Evolutionary conservation across 2,797 vertebrate species (phyloP), one percentile per base, ranked within the genome.

Genomic region (Artibeus jamaicensis): DNA sequence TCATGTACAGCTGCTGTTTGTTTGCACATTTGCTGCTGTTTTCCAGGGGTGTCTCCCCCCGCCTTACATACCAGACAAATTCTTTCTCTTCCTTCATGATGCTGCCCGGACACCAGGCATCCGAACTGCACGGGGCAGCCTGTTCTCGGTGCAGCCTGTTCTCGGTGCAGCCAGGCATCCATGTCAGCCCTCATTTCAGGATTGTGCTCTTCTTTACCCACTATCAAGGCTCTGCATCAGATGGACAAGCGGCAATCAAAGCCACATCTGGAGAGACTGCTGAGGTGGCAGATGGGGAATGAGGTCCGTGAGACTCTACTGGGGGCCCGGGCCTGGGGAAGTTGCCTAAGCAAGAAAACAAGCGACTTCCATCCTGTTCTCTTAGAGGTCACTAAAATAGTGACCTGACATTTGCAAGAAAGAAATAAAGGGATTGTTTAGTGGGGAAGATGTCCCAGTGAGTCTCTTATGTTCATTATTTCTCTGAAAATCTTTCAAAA

Each of bases 111-210:
- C 5, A 70, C n/a, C 50, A 53, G 42, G 7, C 26, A 22, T 44
- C 21, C 18, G 9, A 29, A 29, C n/a, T 26, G 9, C 21, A 18
- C 0, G 32, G 57, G 34, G 44, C n/a, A n/a, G n/a, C n/a, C n/a
- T n/a, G n/a, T n/a, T n/a, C n/a, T n/a, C n/a, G n/a, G n/a, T n/a
- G n/a, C 0, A 1, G 24, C 46, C 67, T 73, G 2, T n/a, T 76
- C 21, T 15, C 26, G 2, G 11, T 37, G 14, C 16, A 3, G 2
- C 0, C 0, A 4, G 50, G 26, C 14, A 2, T 32, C 18, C 39
- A 3, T 5, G 44, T 2, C 48, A 37, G 32, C 14, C 11, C 26
- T 50, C 3, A 57, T 24, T 55, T 39, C 57, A 76, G 42, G 42
- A 15, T n/a, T 29, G 53, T 24, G 15, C 53, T 79, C n/a, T 86